phyloP scores from a whole-genome alignment of 2,888 invertebrate species.

The Microctonus brassicae region DNA sequence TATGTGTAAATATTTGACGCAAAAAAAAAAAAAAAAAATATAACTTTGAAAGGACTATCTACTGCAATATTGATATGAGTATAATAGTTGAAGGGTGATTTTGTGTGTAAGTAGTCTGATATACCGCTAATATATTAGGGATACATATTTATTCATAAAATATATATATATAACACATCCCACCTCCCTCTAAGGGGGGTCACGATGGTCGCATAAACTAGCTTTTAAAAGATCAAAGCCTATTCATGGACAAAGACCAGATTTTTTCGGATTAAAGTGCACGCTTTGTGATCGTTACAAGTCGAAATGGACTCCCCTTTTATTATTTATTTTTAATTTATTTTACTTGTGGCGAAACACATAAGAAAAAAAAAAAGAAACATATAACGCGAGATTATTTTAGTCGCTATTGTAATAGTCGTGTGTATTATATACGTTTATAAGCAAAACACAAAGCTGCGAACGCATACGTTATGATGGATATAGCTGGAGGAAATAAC shows the following conservation, averaged over 20 bases:
- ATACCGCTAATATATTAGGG: constrained; percentile 28
- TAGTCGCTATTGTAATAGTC: constrained; percentile 10
- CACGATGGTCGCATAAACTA: constrained; percentile 50
- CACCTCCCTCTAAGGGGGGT: constrained; percentile 18
- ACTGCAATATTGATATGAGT: not conserved
- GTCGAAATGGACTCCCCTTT: not conserved
- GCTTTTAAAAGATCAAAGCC: constrained; percentile 59
- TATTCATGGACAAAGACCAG: constrained; percentile 46
- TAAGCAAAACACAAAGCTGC: not conserved
- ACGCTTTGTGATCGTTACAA: constrained; percentile 7
- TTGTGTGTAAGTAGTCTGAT: constrained; percentile 4
- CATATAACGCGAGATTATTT: constrained; percentile 16
- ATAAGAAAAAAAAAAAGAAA: not conserved
- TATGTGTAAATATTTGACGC: not conserved
- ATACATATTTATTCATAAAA: too few species aligned
- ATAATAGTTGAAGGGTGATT: not conserved
- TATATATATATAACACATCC: not conserved
- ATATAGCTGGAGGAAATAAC: not conserved
- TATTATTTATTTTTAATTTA: not conserved
- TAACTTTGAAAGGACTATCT: not conserved
- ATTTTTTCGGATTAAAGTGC: constrained; percentile 59
- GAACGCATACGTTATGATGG: constrained; percentile 21
- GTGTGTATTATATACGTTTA: constrained; percentile 5
- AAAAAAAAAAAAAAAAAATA: not conserved
- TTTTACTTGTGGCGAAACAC: too few species aligned